Evolutionary conservation across 2,888 invertebrate genomes (phyloP), one percentile per base, ranked within the genome.

Genomic region (Noctua janthe): DNA sequence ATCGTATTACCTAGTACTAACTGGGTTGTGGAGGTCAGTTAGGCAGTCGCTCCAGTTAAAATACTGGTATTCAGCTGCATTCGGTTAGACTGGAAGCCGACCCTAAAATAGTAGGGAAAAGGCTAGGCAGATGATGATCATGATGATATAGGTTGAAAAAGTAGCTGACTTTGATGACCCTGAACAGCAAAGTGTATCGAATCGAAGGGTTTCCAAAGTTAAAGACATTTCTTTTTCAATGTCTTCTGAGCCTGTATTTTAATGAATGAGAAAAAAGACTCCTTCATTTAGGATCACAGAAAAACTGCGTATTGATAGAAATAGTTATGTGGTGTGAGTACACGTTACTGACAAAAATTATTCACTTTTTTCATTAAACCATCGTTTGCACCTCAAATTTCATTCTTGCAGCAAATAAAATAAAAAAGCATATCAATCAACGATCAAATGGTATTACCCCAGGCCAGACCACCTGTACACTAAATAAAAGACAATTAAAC

Each of bases 401-500:
- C 0, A 71, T 43, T 49, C 54, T 4, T 8, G 23, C 43, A 51
- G n/a, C 13, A 59, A 49, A 69, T 29, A 62, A 76, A 43, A 51
- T 35, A 64, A 67, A 10, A 47, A 70, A 51, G 8, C 67, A 2
- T 43, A 51, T 67, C 71, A 82, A 77, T 72, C 70, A 81, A 49
- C 59, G n/a, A 70, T 62, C 62, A 76, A 81, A 64, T 15, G 10
- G 23, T 23, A 56, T 74, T 17, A 77, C 81, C 74, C 15, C 54
- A n/a, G 74, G 71, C 76, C 35, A 69, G 74, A 69, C 75, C 79
- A 86, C 76, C 82, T 85, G 79, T 64, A 66, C 76, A 70, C 15
- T 35, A 59, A 73, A 79, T 39, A 64, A 87, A 88, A 89, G 86
- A 91, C 92, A 89, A 93, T 92, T 92, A 91, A 92, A 92, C 90